phyloP scores from a whole-genome alignment of 1,140 invertebrate species.

The Periplaneta americana region DNA sequence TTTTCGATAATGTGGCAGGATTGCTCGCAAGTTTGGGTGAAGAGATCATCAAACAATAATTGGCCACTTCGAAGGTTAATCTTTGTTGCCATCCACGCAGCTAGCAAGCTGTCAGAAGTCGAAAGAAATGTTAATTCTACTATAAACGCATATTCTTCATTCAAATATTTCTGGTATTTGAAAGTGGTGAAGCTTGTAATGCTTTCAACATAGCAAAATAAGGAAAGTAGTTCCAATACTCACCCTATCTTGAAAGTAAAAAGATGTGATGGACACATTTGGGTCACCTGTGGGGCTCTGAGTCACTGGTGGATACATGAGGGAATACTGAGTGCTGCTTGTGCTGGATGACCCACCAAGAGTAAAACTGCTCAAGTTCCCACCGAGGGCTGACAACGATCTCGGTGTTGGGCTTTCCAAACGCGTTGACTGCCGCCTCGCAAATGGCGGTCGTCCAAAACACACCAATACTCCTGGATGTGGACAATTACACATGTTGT shows the following conservation, averaged over 20 bases:
- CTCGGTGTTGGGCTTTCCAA: slow-evolving; percentile 66
- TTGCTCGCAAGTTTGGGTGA: too few relatives aligned
- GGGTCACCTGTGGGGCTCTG: slow-evolving; percentile 31
- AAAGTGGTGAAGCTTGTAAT: not conserved
- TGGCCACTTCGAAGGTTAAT: too few relatives aligned
- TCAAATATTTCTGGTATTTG: too few relatives aligned
- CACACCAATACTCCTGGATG: slow-evolving; percentile 71
- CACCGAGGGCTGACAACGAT: slow-evolving; percentile 69
- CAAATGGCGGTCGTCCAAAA: slow-evolving; percentile 74
- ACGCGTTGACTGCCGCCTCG: slow-evolving; percentile 61
- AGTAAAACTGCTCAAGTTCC: slow-evolving; percentile 23
- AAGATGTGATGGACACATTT: slow-evolving; percentile 40
- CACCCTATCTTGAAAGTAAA: slow-evolving; percentile 76
- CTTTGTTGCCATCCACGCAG: too few relatives aligned
- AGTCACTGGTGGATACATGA: slow-evolving; percentile 28
- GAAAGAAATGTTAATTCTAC: too few relatives aligned
- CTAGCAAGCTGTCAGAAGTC: too few relatives aligned
- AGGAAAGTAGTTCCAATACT: too few relatives aligned
- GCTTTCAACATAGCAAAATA: not conserved
- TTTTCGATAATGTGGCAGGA: too few relatives aligned
- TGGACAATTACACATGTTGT: too few relatives aligned
- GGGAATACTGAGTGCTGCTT: slow-evolving; percentile 27
- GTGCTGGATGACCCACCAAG: slow-evolving; percentile 17
- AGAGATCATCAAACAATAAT: too few relatives aligned
- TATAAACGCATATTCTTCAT: too few relatives aligned